Evolutionary conservation across 2,113 vertebrate species (phyloP).

Genomic region (Falco punctatus): DNA sequence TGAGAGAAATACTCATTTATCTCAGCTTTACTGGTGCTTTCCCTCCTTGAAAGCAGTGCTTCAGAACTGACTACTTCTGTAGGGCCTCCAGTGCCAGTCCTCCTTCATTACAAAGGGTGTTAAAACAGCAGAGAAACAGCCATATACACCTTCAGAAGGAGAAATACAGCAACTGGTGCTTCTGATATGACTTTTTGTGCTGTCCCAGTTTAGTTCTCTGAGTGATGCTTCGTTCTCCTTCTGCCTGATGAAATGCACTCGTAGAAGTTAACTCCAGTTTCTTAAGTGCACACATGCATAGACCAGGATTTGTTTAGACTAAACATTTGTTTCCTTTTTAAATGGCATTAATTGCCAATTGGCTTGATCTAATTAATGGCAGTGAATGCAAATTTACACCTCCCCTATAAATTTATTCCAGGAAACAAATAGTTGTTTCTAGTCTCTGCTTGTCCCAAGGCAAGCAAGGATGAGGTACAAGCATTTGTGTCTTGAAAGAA

Average conservation of each 20-base stretch:
- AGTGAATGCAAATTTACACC: neutral
- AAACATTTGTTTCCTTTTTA: neutral
- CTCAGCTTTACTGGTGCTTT: neutral
- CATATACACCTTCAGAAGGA: neutral
- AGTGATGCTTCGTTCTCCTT: neutral
- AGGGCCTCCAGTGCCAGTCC: neutral
- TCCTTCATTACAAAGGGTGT: neutral
- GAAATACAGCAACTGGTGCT: neutral
- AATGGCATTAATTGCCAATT: neutral
- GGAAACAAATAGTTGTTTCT: neutral
- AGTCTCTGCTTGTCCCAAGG: neutral
- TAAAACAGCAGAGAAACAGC: neutral
- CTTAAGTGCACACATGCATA: neutral
- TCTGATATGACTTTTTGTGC: neutral
- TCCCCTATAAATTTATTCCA: neutral
- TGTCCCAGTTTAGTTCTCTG: neutral
- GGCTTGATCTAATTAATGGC: neutral
- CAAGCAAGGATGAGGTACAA: neutral
- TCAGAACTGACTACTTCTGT: neutral
- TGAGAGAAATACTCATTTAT: neutral
- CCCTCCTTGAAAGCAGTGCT: neutral
- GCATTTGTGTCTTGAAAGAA: neutral
- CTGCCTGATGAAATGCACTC: neutral
- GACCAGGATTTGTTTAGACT: neutral
- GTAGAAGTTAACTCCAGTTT: neutral